These are phyloP conservation scores for Ectemnius cavifrons DNA, from an alignment of 2,888 invertebrate genomes.

Conservation along the genomic window DNA sequence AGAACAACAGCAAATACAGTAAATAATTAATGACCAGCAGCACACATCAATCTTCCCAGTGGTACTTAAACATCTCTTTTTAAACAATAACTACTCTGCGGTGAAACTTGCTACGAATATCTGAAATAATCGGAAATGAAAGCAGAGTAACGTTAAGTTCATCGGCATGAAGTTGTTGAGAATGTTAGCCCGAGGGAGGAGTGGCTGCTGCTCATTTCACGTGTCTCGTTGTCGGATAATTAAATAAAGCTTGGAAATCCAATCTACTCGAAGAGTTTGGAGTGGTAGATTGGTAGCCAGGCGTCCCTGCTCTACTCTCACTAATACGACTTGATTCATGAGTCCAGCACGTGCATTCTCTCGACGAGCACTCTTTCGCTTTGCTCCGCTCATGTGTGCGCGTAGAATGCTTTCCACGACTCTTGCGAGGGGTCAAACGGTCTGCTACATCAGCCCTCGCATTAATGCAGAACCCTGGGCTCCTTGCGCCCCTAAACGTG, in stretches of 20 bases:
- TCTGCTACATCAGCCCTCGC: conserved; percentile 69
- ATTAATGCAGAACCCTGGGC: conserved; percentile 57
- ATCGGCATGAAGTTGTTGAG: too few relatives aligned
- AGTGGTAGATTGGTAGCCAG: conserved; percentile 73
- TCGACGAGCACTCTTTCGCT: conserved; percentile 33
- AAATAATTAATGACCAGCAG: too few relatives aligned
- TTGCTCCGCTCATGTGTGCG: conserved; percentile 43
- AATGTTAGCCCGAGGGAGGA: too few relatives aligned
- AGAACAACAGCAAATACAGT: too few relatives aligned
- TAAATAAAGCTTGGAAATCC: conserved; percentile 76
- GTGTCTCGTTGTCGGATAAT: conserved; percentile 70
- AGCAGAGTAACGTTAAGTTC: too few relatives aligned
- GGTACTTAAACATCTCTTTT: too few relatives aligned
- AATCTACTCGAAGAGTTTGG: conserved; percentile 74
- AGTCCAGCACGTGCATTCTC: conserved; percentile 69
- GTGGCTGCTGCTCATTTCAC: conserved; percentile 27
- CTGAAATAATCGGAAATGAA: too few relatives aligned
- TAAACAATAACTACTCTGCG: too few relatives aligned
- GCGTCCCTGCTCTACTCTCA: conserved; percentile 59
- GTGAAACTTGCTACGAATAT: too few relatives aligned
- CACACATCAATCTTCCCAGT: too few relatives aligned
- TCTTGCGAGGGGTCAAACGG: conserved; percentile 74
- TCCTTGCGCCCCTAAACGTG: conserved; percentile 68
- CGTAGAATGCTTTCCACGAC: conserved; percentile 33
- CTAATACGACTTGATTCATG: conserved; percentile 78